Conservation (phyloP, 2,113 vertebrate genomes). For the Crotalus horridus region DNA sequence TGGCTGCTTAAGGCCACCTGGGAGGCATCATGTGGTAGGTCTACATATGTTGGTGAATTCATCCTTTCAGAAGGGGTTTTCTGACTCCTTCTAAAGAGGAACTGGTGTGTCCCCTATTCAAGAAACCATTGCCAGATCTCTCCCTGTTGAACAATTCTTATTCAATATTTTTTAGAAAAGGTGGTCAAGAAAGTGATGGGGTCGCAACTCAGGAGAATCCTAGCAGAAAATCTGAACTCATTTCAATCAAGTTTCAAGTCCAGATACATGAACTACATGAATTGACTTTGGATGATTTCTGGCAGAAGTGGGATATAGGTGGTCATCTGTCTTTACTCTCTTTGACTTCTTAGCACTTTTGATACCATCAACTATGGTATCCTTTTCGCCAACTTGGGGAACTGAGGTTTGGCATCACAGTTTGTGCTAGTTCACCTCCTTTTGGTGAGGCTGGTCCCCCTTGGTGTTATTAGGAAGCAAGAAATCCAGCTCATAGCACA, state of each 20-base stretch:
- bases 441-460: no score
- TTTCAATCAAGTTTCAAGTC: no score
- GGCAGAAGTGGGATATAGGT: neutral
- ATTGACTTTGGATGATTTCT: neutral
- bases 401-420: neutral
- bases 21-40: neutral
- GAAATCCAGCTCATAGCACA: no score
- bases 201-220: neutral
- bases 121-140: neutral
- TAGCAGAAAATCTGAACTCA: neutral
- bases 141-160: neutral
- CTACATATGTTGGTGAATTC: neutral
- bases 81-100: neutral
- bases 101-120: neutral
- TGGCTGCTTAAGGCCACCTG: neutral
- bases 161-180: neutral
- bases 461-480: no score
- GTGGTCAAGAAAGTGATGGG: neutral
- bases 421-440: neutral
- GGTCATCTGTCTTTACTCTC: neutral
- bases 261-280: neutral
- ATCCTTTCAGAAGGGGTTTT: neutral
- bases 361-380: neutral
- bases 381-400: neutral
- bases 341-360: neutral